Percentiles rank a stretch among this genome's conserved stretches.
Evolutionary conservation across 2,113 vertebrate species (phyloP).

Genomic region (Bucco capensis): DNA sequence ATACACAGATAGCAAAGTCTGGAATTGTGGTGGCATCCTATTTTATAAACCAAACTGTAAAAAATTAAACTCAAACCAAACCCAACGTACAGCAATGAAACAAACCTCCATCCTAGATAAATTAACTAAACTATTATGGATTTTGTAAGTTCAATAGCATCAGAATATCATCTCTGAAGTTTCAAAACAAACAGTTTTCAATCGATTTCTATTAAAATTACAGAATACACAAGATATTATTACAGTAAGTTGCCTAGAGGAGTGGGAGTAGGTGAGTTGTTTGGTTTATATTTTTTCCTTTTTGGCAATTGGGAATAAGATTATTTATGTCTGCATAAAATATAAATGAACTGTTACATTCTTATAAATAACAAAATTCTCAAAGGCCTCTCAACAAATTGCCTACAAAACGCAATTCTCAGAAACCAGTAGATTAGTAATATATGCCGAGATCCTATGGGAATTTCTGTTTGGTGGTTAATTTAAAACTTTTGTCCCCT

Average conservation of each 20-base stretch:
- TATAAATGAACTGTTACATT: constrained; percentile 52
- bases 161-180: not conserved
- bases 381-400: constrained; percentile 60
- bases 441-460: constrained; percentile 3
- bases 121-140: not conserved
- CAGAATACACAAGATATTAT: not conserved
- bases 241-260: not conserved
- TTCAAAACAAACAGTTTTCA: not conserved
- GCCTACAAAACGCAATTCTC: constrained; percentile 44
- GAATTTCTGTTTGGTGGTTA: constrained; percentile 13
- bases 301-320: constrained; percentile 17
- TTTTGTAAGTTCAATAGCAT: not conserved
- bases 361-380: constrained; percentile 57
- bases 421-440: constrained; percentile 36
- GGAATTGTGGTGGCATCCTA: not conserved
- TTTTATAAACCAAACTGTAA: not conserved
- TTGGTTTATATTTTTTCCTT: not conserved
- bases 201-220: not conserved
- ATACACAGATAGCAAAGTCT: not conserved
- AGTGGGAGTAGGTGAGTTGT: not conserved
- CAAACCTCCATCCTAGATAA: not conserved
- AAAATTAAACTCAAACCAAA: not conserved
- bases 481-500: not conserved
- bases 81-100: not conserved
- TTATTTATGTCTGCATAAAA: constrained; percentile 53